Conservation (phyloP, 2,113 vertebrate genomes). For the Brachirus orientalis region DNA sequence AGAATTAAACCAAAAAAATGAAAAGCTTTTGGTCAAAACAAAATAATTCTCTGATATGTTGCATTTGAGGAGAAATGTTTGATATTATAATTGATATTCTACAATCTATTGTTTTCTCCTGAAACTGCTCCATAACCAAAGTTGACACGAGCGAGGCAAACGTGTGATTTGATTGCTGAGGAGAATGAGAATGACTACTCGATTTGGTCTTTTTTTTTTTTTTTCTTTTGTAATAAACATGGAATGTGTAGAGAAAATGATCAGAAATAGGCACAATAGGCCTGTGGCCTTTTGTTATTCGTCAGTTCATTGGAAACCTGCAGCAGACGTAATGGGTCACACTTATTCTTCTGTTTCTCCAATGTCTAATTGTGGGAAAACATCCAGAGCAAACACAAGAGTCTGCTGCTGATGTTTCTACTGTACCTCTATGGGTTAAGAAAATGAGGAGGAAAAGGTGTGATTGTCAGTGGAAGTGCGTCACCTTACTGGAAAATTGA, state of each 20-base stretch:
- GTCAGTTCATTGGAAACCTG: not conserved
- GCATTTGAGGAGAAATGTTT: not conserved
- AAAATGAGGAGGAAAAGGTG: conserved; percentile 30
- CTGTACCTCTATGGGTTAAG: conserved; percentile 4
- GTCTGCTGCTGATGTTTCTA: conserved; percentile 18
- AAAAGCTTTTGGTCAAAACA: not conserved
- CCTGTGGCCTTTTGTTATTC: not conserved
- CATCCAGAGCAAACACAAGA: conserved; percentile 51
- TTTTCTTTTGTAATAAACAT: no score
- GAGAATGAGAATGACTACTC: no score
- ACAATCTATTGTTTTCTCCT: no score
- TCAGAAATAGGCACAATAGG: conserved; percentile 37
- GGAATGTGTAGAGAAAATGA: not conserved
- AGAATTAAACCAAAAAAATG: not conserved
- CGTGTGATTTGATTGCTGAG: not conserved
- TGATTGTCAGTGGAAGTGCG: conserved; percentile 4
- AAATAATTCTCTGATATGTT: not conserved
- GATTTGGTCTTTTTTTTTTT: no score
- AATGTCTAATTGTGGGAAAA: not conserved
- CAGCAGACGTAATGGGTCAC: no score
- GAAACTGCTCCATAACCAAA: not conserved
- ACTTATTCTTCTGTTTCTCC: not conserved
- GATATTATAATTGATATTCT: not conserved
- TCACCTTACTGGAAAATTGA: not conserved
- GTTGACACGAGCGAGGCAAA: conserved; percentile 15